Conservation (phyloP, 1,140 invertebrate species). For the Lepidurus apus region DNA sequence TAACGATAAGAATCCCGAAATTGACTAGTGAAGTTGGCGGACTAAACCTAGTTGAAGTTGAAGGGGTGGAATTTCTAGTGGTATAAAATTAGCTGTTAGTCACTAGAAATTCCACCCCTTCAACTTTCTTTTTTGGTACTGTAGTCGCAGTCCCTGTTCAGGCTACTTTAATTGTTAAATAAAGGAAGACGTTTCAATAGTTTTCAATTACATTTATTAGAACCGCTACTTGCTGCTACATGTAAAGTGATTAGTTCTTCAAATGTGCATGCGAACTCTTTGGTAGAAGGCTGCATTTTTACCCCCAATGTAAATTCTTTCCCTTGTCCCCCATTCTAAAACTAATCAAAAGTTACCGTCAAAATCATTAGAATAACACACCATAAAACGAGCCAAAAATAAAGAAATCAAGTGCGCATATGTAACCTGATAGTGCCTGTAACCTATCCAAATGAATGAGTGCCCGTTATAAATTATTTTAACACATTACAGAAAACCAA, state of each 20-base stretch:
- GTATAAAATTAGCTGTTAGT: no score
- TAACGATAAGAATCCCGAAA: no score
- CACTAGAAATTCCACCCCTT: no score
- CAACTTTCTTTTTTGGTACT: neutral
- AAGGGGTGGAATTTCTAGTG: no score
- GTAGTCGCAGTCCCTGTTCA: neutral
- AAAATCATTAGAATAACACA: neutral
- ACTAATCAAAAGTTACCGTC: neutral
- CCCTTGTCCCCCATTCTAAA: neutral
- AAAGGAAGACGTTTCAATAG: neutral
- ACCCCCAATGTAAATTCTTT: constrained; percentile 1
- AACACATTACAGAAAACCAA: constrained; percentile 6
- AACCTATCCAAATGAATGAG: neutral
- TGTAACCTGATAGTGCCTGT: neutral
- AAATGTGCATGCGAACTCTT: constrained; percentile 18
- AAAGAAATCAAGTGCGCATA: neutral
- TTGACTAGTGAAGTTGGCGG: no score
- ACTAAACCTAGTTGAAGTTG: no score
- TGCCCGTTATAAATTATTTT: neutral
- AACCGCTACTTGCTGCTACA: neutral
- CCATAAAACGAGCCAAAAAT: neutral
- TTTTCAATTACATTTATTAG: constrained; percentile 1
- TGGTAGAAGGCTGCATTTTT: constrained; percentile 20
- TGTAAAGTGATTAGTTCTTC: neutral
- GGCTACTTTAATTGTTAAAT: neutral